Evolutionary conservation across 2,888 invertebrate genomes (phyloP), one percentile per base, ranked within the genome.

Genomic region (Parascotia fuliginaria): DNA sequence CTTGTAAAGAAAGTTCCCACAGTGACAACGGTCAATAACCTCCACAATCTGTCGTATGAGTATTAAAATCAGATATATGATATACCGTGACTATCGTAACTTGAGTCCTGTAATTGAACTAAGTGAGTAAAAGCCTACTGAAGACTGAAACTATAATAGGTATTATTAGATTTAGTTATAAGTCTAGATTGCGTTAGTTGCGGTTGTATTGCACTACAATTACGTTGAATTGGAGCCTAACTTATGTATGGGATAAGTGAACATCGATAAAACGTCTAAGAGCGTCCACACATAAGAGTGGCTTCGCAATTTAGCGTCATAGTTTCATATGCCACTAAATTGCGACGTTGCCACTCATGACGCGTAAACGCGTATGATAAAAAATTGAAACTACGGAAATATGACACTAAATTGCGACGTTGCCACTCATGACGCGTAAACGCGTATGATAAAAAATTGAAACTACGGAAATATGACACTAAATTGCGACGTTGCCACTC

Each of bases 1-100:
- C 36, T 51, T 44, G 28, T 34, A 39, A 67, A 63, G 58, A 65
- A 64, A 67, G 52, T 67, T 67, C 65, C 54, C 68, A 66, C 46
- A 61, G 47, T 68, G 55, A 53, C 62, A 56, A 27, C 3, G 36
- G 11, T 51, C 34, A 55, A 16, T 56, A 48, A 56, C 47, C 68
- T 58, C 37, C 37, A 31, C 46, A 52, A 38, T 61, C 38, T 42
- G 27, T 13, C 12, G 54, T 19, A 19, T 61, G 49, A 54, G 60
- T 55, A 62, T 55, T 45, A 54, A 55, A 48, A 7, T 56, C 49
- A 48, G 38, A 22, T 27, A 51, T 45, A 27, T 37, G 44, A 50
- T 51, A 39, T 39, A 6, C 24, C 0, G 22, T 59, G 43, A 45
- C 55, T 48, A 59, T 51, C 13, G 48, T 57, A 60, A 57, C 43